A percentile compares a stretch with the other conserved stretches of the same genome.
These are phyloP conservation scores for Brotula barbata DNA, from an alignment of 2,797 vertebrate species.

Conservation along the genomic window DNA sequence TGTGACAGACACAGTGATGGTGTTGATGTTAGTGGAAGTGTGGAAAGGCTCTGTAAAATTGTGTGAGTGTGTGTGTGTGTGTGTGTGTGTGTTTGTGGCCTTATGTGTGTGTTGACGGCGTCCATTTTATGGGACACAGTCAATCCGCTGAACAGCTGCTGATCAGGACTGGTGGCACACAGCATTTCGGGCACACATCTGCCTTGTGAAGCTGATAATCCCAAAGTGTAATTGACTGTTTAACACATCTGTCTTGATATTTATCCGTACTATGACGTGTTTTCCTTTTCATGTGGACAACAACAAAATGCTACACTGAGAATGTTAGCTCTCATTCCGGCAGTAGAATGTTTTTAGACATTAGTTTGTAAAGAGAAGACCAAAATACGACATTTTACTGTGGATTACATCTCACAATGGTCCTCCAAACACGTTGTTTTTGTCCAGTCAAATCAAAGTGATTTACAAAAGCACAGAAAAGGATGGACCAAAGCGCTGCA, in stretches of 20 bases:
- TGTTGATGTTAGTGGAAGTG: constrained; percentile 6
- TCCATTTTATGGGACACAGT: constrained; percentile 19
- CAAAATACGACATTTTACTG: constrained; percentile 13
- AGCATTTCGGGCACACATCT: constrained; percentile 16
- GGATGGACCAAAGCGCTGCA: too few species aligned
- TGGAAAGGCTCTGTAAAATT: constrained; percentile 20
- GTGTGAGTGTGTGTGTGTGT: not conserved
- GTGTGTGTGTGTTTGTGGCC: not conserved
- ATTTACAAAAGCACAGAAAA: too few species aligned
- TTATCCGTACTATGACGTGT: constrained; percentile 32
- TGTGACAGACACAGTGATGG: constrained; percentile 6
- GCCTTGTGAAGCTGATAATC: constrained; percentile 13
- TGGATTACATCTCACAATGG: constrained; percentile 30
- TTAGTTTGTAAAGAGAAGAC: constrained; percentile 9
- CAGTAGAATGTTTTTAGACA: not conserved
- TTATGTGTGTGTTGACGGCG: constrained; percentile 6
- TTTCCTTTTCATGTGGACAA: constrained; percentile 3
- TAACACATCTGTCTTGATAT: constrained; percentile 42
- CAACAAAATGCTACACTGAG: constrained; percentile 2
- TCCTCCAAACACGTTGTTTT: constrained; percentile 2
- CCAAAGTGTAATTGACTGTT: constrained; percentile 28
- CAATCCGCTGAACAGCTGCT: constrained; percentile 22
- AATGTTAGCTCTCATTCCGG: constrained; percentile 1
- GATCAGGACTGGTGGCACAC: constrained; percentile 6
- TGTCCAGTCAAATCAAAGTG: too few species aligned